phyloP scores from a whole-genome alignment of 2,797 vertebrate species.

The Falco berigora region DNA sequence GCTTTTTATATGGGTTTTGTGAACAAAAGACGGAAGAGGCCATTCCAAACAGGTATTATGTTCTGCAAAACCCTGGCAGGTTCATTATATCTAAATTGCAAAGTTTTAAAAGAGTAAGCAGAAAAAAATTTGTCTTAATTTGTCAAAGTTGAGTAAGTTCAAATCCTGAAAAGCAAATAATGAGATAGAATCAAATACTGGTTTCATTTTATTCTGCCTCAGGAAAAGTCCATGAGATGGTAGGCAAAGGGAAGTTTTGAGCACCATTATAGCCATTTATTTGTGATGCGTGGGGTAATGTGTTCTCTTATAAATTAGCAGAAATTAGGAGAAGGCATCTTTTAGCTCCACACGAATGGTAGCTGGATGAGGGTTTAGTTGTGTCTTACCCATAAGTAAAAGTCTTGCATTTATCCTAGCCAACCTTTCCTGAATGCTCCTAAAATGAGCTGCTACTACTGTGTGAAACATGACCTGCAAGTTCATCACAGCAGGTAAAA shows the following conservation, averaged over 20 bases:
- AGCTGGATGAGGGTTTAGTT: not conserved
- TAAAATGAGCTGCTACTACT: not conserved
- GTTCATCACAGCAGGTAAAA: not conserved
- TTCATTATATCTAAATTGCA: not conserved
- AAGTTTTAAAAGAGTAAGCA: not conserved
- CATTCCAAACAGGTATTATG: not conserved
- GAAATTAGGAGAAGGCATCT: not conserved
- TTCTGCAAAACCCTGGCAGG: not conserved
- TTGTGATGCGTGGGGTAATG: not conserved
- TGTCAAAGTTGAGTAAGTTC: not conserved
- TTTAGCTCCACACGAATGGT: not conserved
- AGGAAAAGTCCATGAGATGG: not conserved
- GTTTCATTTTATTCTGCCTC: not conserved
- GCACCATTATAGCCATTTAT: not conserved
- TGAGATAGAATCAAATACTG: not conserved
- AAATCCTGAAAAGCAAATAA: not conserved
- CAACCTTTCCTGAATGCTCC: not conserved
- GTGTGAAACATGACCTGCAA: not conserved
- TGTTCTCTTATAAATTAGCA: not conserved
- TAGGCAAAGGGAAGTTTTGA: not conserved
- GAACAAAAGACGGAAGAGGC: not conserved
- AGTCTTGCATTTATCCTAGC: not conserved
- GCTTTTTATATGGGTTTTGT: not conserved
- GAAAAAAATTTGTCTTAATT: not conserved
- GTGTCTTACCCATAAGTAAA: not conserved